These are phyloP conservation scores for Sycon ciliatum DNA, from an alignment of 37 sponge, comb jelly and placozoan genomes.

Conservation along the genomic window DNA sequence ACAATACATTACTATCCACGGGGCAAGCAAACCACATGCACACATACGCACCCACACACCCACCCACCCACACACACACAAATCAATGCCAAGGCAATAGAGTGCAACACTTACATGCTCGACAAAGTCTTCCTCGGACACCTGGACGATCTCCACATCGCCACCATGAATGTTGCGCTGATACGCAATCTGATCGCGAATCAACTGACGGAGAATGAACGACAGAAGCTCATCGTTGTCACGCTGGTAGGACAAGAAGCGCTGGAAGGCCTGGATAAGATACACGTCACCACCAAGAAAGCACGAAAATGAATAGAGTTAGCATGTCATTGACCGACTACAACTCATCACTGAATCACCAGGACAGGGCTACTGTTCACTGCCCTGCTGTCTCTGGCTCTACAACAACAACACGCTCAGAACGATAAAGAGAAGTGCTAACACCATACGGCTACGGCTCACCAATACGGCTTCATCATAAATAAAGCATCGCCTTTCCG, in stretches of 20 bases:
- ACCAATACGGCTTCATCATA: too few relatives aligned
- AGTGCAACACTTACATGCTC: conserved; percentile 53
- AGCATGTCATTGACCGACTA: too few relatives aligned
- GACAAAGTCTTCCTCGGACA: conserved; percentile 82
- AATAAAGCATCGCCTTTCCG: too few relatives aligned
- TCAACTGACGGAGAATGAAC: conserved; percentile 90
- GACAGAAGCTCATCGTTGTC: conserved; percentile 97
- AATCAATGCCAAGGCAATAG: background rate
- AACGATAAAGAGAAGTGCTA: too few relatives aligned
- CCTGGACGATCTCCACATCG: conserved; percentile 62
- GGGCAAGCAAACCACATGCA: background rate
- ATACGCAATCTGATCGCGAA: conserved; percentile 73
- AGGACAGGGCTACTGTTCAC: too few relatives aligned
- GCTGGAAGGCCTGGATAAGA: conserved; percentile 73
- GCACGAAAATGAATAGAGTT: too few relatives aligned
- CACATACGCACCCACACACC: background rate
- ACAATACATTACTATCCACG: background rate
- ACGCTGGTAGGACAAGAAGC: conserved; percentile 77
- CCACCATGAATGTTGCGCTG: conserved; percentile 78
- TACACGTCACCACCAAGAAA: background rate
- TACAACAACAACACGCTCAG: too few relatives aligned
- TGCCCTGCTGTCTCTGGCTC: too few relatives aligned
- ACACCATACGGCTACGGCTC: too few relatives aligned
- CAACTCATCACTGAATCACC: too few relatives aligned
- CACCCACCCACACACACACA: background rate